Evolutionary conservation across 2,113 vertebrate species (phyloP), one percentile per base, ranked within the genome.

Genomic region (Xiphorhynchus elegans): DNA sequence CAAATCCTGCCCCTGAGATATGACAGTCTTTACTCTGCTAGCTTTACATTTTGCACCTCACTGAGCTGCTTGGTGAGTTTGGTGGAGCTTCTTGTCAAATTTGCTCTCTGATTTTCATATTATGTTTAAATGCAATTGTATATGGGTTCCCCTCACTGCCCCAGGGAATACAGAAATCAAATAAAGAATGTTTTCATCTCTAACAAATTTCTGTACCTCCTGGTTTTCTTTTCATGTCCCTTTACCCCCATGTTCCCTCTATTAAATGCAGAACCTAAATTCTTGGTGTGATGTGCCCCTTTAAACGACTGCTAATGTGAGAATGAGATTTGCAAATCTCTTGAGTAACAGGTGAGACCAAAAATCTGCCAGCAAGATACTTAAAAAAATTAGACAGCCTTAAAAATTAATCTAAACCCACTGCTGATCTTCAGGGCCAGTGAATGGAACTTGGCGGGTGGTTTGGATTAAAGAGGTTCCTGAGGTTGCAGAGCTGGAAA

Each of bases 401-500:
- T 97, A 95, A 95, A 98, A 98, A 98, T 94, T 63, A 96, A 97
- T 97, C 93, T 90, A 84, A 95, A 93, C 93, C n/a, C 7, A 62
- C n/a, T 64, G 72, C 90, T 88, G 77, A 77, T 97, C 94, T 94
- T 96, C 94, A 93, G 95, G 89, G 82, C 79, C 68, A 94, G 82
- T 78, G 94, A 96, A 91, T 31, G 53, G 44, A 60, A 78, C 95
- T 96, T 97, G 96, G 96, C 46, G 64, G 91, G 95, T 49, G 92
- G 77, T 94, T 95, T 95, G 95, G 91, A 96, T 97, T 95, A 72
- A 95, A 96, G 73, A 97, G 96, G 96, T 95, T 96, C 94, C 81
- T 91, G 95, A 96, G 97, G 95, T 50, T 96, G 97, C 96, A 93
- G 95, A 94, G 92, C 96, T 98, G 96, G 97, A 98, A 98, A 98